Conservation (phyloP, 2,797 vertebrate genomes). For the Epinephelus awoara region DNA sequence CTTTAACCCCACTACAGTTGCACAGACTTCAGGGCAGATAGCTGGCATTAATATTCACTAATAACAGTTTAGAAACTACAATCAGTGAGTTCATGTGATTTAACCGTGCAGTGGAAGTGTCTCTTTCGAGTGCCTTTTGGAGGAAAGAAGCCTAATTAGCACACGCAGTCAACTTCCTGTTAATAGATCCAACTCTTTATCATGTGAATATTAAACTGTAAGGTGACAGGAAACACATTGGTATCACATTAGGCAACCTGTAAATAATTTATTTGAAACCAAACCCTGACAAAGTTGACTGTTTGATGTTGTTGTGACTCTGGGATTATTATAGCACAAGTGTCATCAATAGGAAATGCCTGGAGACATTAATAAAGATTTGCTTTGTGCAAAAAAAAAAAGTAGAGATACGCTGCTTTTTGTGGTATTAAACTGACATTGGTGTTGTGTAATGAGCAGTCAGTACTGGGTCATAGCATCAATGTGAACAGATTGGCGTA, state of each 20-base stretch:
- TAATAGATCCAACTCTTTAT: slow-evolving; percentile 17
- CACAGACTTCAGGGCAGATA: slow-evolving; percentile 2
- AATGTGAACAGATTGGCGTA: neutral
- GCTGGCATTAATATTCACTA: neutral
- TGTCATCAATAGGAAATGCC: slow-evolving; percentile 47
- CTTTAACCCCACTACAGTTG: neutral
- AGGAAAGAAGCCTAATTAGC: slow-evolving; percentile 42
- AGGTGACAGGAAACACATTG: slow-evolving; percentile 11
- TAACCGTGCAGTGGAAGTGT: slow-evolving; percentile 16
- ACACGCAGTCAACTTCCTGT: slow-evolving; percentile 20
- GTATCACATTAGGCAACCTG: slow-evolving; percentile 35
- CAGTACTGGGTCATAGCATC: neutral
- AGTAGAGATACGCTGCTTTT: neutral
- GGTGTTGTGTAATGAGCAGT: neutral
- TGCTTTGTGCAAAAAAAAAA: slow-evolving; percentile 4
- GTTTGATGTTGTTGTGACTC: slow-evolving; percentile 49
- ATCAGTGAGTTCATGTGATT: neutral
- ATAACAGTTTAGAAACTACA: neutral
- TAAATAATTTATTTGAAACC: slow-evolving; percentile 58
- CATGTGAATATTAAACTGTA: slow-evolving; percentile 27
- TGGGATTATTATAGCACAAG: slow-evolving; percentile 42
- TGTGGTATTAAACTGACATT: neutral
- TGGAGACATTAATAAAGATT: slow-evolving; percentile 49
- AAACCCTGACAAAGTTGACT: slow-evolving; percentile 49
- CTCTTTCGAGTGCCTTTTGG: slow-evolving; percentile 56